Evolutionary conservation across 2,113 vertebrate species (phyloP).

Genomic region (Nibea albiflora): DNA sequence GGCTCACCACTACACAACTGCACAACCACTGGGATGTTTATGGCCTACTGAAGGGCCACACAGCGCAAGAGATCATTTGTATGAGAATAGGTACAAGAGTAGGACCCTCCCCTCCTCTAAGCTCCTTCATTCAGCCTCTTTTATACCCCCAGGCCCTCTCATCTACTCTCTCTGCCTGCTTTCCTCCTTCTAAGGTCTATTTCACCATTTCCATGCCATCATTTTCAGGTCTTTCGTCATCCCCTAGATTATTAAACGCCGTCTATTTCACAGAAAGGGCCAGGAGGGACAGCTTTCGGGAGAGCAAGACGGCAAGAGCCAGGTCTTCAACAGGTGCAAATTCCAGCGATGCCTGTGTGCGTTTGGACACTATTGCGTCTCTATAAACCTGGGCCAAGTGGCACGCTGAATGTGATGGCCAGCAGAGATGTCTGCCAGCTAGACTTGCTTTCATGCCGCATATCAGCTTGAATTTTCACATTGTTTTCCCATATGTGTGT

Average conservation of each 20-base stretch:
- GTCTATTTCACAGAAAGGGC: conserved; percentile 31
- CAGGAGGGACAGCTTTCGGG: conserved; percentile 40
- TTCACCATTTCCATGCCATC: neutral
- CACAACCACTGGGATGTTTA: conserved; percentile 65
- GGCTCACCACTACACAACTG: conserved; percentile 56
- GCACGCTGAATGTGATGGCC: conserved; percentile 47
- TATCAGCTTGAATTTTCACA: conserved; percentile 15
- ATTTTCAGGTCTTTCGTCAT: neutral
- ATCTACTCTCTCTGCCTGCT: neutral
- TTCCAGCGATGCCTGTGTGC: conserved; percentile 80
- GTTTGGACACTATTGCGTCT: conserved; percentile 60
- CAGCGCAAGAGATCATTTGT: conserved; percentile 55
- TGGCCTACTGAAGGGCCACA: conserved; percentile 56
- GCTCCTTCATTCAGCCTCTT: conserved; percentile 62
- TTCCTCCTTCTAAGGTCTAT: conserved; percentile 9
- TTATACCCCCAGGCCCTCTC: conserved; percentile 73
- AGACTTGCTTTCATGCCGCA: conserved; percentile 50
- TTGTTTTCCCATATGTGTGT: neutral
- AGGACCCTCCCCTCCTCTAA: conserved; percentile 14
- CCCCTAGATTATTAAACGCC: conserved; percentile 33
- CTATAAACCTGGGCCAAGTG: conserved; percentile 62
- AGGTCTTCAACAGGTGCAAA: conserved; percentile 83
- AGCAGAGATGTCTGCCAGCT: conserved; percentile 63
- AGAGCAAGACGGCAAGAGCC: conserved; percentile 51
- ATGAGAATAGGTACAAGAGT: conserved; percentile 57